Evolutionary conservation across 1,140 invertebrate genomes (phyloP).

Genomic region (Caenorhabditis tropicalis): DNA sequence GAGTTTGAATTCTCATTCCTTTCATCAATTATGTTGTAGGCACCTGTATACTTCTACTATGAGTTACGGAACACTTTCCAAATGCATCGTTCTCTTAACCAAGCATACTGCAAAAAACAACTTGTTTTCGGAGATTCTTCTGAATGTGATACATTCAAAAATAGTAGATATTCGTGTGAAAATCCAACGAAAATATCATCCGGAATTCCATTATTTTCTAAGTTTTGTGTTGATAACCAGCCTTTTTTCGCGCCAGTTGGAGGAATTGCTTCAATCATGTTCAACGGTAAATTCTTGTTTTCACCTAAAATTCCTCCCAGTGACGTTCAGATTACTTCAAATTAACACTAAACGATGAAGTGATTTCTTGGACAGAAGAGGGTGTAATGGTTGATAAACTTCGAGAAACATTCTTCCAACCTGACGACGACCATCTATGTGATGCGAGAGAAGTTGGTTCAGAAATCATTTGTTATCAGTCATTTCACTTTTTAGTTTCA

Average conservation of each 20-base stretch:
- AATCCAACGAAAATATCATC: neutral
- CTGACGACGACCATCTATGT: neutral
- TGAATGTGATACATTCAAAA: neutral
- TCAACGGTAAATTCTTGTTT: neutral
- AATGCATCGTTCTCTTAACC: conserved; percentile 16
- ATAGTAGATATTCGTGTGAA: neutral
- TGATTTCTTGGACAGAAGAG: conserved; percentile 2
- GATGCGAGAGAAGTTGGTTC: neutral
- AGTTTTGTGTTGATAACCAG: neutral
- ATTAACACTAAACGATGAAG: neutral
- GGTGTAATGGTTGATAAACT: conserved; percentile 12
- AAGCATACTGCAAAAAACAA: conserved; percentile 3
- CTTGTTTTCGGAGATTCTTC: neutral
- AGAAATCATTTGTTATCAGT: neutral
- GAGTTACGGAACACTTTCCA: neutral
- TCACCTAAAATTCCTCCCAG: neutral
- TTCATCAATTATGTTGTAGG: neutral
- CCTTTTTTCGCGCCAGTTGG: neutral
- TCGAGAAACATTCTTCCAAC: conserved; percentile 3
- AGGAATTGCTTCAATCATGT: neutral
- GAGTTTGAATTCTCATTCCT: neutral
- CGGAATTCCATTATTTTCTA: neutral
- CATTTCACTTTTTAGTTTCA: neutral
- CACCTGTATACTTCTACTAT: conserved; percentile 15
- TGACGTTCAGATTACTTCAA: conserved; percentile 1